Evolutionary conservation across 1,140 invertebrate species (phyloP).

Genomic region (Chrysoperla carnea): DNA sequence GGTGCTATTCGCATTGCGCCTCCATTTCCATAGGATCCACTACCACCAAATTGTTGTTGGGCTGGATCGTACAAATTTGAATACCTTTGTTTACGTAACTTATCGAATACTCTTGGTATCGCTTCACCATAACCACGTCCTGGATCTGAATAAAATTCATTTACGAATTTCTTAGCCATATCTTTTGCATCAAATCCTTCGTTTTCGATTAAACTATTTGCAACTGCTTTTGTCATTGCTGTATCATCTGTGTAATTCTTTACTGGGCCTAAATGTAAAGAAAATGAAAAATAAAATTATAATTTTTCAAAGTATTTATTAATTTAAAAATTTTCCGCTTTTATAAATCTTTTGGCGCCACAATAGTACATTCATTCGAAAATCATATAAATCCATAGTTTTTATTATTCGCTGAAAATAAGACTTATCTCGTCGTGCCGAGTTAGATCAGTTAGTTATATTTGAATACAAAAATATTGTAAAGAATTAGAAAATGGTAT

Average conservation of each 20-base stretch:
- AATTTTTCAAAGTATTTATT: constrained; percentile 2
- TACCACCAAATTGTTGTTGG: constrained; percentile 46
- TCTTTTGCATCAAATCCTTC: constrained; percentile 33
- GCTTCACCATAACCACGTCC: constrained; percentile 45
- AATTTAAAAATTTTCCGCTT: constrained; percentile 1
- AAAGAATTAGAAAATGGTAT: no score
- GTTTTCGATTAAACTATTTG: constrained; percentile 41
- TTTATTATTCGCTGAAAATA: no score
- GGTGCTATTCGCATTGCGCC: constrained; percentile 60
- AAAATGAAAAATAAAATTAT: constrained; percentile 3
- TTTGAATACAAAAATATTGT: no score
- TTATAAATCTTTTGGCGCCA: constrained; percentile 2
- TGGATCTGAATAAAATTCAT: constrained; percentile 43
- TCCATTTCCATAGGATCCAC: constrained; percentile 62
- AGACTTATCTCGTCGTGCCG: no score
- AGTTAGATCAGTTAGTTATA: no score
- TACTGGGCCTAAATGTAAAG: constrained; percentile 28
- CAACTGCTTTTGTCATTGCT: constrained; percentile 50
- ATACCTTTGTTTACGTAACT: constrained; percentile 35
- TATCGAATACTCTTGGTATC: constrained; percentile 43
- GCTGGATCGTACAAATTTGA: constrained; percentile 44
- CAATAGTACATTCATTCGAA: no score
- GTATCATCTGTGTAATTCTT: constrained; percentile 61
- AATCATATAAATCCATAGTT: no score
- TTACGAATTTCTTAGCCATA: constrained; percentile 43